These are phyloP conservation scores for Gobionotothen gibberifrons DNA, from an alignment of 2,797 vertebrate genomes.

Conservation along the genomic window DNA sequence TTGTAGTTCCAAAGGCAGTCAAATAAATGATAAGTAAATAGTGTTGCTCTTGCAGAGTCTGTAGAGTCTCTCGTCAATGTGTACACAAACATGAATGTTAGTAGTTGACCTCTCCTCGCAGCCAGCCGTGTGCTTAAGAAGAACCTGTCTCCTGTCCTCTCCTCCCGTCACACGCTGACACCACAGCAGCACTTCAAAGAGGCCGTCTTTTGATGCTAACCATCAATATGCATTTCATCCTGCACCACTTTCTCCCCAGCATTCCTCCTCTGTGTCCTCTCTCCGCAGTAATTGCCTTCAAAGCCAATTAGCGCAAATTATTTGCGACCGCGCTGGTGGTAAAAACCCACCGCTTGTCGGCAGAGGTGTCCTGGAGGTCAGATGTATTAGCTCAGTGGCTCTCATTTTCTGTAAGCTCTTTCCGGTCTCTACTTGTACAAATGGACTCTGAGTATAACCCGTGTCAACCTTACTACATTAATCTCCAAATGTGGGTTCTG, in stretches of 20 bases:
- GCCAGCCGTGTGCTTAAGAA: constrained; percentile 57
- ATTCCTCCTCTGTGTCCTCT: constrained; percentile 72
- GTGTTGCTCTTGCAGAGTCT: background rate
- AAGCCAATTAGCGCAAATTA: constrained; percentile 80
- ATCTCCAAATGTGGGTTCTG: constrained; percentile 59
- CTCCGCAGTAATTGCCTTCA: constrained; percentile 78
- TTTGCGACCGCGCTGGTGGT: constrained; percentile 67
- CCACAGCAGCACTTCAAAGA: constrained; percentile 74
- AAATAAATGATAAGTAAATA: background rate
- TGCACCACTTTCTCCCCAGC: constrained; percentile 63
- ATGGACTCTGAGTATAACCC: constrained; percentile 62
- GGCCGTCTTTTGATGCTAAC: constrained; percentile 75
- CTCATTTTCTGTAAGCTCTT: constrained; percentile 68
- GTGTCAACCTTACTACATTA: constrained; percentile 67
- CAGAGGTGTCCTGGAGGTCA: constrained; percentile 69
- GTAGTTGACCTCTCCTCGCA: constrained; percentile 57
- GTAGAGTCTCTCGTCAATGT: background rate
- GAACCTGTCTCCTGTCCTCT: constrained; percentile 71
- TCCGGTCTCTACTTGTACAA: constrained; percentile 61
- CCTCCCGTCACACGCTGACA: constrained; percentile 73
- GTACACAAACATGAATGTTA: background rate
- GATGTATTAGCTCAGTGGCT: constrained; percentile 65
- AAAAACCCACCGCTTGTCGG: constrained; percentile 52
- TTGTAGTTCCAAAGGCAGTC: background rate
- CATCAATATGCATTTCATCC: constrained; percentile 81